Base-by-base conservation (phyloP, 64 coral and sea anemone species). In the Cladopsammia gracilis region DNA sequence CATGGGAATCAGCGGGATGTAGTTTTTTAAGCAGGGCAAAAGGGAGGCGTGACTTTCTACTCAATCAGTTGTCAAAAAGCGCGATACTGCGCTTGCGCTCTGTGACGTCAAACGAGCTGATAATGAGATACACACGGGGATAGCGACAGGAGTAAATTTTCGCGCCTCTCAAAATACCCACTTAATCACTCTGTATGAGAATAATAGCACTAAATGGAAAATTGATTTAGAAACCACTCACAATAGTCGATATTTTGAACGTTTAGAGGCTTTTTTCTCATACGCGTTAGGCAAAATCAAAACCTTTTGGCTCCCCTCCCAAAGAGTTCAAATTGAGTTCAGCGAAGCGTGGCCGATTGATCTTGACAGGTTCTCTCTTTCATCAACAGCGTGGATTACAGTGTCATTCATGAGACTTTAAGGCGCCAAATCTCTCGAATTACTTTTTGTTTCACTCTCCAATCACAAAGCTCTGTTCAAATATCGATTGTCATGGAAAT, bases 21-120 rank as follows among this genome's bases (percentile, higher is more conserved):
- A 15, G 10, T 77, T 77, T 93, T 77, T 78, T 78, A 85, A 87
- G 72, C 85, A 13, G 4, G 34, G 60, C 47, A 45, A 15, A 56
- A 44, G 60, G 82, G 71, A 93, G 91, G 91, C 91, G 91, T 93
- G 91, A 93, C 91, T 75, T 93, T 65, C 72, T 86, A 92, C 74
- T 73, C 81, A 87, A 74, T 93, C 82, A 87, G 24, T 86, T 87
- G 91, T 93, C 91, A 93, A 86, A 93, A 73, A 48, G 68, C 15
- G 11, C 46, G 26, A 62, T 25, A 75, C 51, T 64, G 77, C 79
- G 79, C 79, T 83, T 85, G 79, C 86, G 86, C 70, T 60, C 3
- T 88, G 47, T 76, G 68, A 76, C 86, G 80, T 84, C 80, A 84
- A 83, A 84, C 64, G 10, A 84, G 80, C 43, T 6, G 61, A 69